phyloP scores from a whole-genome alignment of 2,888 invertebrate species.

The Oxyteleia sp. region DNA sequence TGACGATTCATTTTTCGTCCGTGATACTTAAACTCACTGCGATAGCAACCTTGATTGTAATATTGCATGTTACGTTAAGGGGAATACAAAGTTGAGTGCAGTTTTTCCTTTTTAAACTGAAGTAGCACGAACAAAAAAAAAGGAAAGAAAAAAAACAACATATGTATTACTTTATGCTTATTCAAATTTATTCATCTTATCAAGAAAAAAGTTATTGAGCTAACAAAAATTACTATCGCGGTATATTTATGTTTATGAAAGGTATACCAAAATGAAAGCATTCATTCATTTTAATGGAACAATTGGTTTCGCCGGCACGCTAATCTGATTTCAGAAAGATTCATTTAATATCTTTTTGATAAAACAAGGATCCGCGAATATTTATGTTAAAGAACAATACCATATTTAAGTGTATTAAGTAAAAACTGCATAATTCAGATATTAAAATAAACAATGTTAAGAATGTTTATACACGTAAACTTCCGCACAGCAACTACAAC shows the following conservation, averaged over 20 bases:
- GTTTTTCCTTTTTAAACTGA: constrained; percentile 6
- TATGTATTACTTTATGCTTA: constrained; percentile 37
- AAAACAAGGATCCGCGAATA: no score
- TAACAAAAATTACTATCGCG: constrained; percentile 7
- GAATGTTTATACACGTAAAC: no score
- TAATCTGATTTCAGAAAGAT: background rate
- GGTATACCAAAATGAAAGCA: background rate
- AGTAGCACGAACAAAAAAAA: constrained; percentile 22
- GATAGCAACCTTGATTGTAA: constrained; percentile 41
- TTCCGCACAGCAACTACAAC: no score
- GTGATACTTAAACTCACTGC: constrained; percentile 21
- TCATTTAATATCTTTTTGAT: no score
- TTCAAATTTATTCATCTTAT: constrained; percentile 39
- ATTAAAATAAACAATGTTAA: no score
- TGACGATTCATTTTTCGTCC: constrained; percentile 7
- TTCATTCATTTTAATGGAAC: background rate
- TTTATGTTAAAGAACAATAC: no score
- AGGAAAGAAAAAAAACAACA: constrained; percentile 8
- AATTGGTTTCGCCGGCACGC: background rate
- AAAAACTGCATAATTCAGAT: no score
- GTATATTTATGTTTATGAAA: constrained; percentile 6
- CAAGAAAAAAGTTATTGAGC: constrained; percentile 16
- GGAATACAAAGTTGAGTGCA: constrained; percentile 4
- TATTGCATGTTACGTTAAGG: constrained; percentile 35
- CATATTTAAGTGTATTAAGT: background rate